A percentile compares a stretch with the other conserved stretches of the same genome.
Conservation (phyloP, 2,113 vertebrate genomes). For the Silurus glanis region DNA sequence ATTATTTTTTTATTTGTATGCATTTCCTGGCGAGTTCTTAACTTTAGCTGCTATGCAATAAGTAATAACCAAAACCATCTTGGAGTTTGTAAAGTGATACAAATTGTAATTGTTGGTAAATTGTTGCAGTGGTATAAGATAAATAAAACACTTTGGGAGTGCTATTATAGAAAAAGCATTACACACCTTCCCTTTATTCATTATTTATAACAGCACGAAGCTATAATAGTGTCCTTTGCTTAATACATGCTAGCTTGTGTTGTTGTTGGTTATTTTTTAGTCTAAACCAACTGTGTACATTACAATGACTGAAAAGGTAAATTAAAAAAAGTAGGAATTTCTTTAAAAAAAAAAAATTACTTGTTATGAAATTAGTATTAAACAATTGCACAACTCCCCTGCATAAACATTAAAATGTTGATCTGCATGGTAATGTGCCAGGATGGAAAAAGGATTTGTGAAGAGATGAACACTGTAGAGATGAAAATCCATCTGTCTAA, state of each 20-base stretch:
- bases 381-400: background rate
- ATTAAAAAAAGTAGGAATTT: background rate
- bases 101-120: background rate
- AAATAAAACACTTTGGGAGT: background rate
- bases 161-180: background rate
- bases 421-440: background rate
- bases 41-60: background rate
- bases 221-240: background rate
- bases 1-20: background rate
- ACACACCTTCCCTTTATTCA: background rate
- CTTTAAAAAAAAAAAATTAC: too few species aligned
- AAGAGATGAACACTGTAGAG: background rate
- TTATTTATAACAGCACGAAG: background rate
- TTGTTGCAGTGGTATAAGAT: background rate
- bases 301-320: background rate
- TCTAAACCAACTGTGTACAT: background rate
- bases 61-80: too few species aligned
- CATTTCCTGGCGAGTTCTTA: background rate
- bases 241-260: background rate
- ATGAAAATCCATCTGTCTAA: background rate
- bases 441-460: background rate
- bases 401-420: background rate
- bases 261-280: background rate
- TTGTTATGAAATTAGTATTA: background rate
- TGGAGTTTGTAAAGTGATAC: background rate